phyloP scores from a whole-genome alignment of 1,140 invertebrate genomes.

The Leptoteleia sp. region DNA sequence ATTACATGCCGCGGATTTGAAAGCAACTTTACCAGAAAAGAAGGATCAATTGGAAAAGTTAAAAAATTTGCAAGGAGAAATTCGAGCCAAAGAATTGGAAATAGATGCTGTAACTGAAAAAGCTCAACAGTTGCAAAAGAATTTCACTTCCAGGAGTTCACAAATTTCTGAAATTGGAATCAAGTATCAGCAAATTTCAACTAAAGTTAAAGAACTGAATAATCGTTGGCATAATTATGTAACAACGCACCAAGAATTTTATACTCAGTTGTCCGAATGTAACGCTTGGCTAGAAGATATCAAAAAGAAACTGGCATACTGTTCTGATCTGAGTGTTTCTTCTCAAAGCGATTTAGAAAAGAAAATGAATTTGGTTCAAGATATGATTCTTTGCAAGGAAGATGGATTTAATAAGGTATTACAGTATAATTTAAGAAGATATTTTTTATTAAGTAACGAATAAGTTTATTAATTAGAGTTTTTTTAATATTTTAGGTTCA shows the following conservation, averaged over 20 bases:
- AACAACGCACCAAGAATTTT: constrained; percentile 91
- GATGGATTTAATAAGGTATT: constrained; percentile 91
- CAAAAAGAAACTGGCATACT: constrained; percentile 91
- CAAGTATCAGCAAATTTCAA: constrained; percentile 94
- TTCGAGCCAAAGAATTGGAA: constrained; percentile 94
- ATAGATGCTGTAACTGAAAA: constrained; percentile 95
- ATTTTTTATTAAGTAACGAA: too few relatives aligned
- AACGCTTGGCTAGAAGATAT: constrained; percentile 92
- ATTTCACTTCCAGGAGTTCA: constrained; percentile 84
- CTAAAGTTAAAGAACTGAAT: constrained; percentile 94
- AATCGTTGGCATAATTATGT: constrained; percentile 96
- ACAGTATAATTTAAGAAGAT: constrained; percentile 21
- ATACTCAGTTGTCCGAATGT: constrained; percentile 89
- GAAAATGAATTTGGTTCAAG: constrained; percentile 92
- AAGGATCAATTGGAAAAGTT: constrained; percentile 91
- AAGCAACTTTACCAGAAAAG: constrained; percentile 91
- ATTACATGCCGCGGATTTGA: constrained; percentile 93
- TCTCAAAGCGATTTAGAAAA: constrained; percentile 92
- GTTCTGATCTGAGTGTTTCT: constrained; percentile 89
- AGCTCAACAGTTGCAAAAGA: constrained; percentile 91
- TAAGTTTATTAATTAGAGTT: too few relatives aligned
- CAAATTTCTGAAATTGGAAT: constrained; percentile 93
- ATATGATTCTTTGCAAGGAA: constrained; percentile 93
- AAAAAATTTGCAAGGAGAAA: constrained; percentile 91
- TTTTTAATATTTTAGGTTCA: constrained; percentile 86